These are phyloP conservation scores for Halcyon malimbica DNA, from an alignment of 2,113 vertebrate species.

Conservation along the genomic window DNA sequence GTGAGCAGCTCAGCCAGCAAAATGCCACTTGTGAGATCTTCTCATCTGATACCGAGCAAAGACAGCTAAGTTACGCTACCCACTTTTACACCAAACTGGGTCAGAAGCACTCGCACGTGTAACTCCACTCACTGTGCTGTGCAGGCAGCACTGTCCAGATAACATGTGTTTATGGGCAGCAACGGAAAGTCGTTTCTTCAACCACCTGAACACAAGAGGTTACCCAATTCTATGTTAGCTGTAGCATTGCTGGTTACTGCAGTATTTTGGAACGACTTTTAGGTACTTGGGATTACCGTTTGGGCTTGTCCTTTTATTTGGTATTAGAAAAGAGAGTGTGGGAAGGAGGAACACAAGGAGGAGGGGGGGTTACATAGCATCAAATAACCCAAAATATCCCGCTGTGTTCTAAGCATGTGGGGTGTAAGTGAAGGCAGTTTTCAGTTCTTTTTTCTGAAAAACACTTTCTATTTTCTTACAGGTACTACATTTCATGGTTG, in stretches of 20 bases:
- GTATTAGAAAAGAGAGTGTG: neutral
- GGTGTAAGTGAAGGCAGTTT: neutral
- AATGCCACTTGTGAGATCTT: neutral
- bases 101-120: neutral
- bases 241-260: neutral
- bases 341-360: neutral
- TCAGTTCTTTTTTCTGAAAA: neutral
- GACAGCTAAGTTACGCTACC: neutral
- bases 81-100: neutral
- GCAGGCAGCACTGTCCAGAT: neutral
- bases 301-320: neutral
- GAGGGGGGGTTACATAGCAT: neutral
- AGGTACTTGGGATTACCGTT: neutral
- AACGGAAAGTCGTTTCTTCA: neutral
- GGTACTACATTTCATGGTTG: neutral
- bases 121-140: neutral
- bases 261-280: neutral
- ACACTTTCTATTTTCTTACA: neutral
- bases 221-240: neutral
- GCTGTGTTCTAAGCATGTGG: neutral
- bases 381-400: neutral
- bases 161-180: neutral
- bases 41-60: neutral
- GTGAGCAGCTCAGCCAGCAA: neutral
- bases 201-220: neutral